phyloP scores from a whole-genome alignment of 2,797 vertebrate genomes.

The Distichodus sexfasciatus region DNA sequence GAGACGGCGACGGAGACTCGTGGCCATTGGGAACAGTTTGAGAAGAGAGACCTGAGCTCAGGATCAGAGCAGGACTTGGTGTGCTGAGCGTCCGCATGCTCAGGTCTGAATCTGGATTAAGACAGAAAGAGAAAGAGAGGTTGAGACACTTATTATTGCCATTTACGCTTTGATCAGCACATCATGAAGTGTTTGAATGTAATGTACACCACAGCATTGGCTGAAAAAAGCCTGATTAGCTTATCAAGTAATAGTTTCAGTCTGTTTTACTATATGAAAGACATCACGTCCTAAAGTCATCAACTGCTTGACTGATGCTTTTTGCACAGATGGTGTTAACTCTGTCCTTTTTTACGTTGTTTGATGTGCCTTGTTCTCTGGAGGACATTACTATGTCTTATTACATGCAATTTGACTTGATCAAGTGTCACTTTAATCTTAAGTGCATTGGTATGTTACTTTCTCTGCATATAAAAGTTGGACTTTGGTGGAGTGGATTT shows the following conservation, averaged over 20 bases:
- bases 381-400: conserved; percentile 40
- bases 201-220: not conserved
- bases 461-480: conserved; percentile 30
- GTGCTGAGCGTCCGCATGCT: conserved; percentile 94
- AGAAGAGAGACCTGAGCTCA: conserved; percentile 77
- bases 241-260: conserved; percentile 12
- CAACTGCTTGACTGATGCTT: conserved; percentile 22
- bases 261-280: not conserved
- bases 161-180: conserved; percentile 17
- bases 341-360: conserved; percentile 46
- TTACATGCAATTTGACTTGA: conserved; percentile 52
- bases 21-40: conserved; percentile 82
- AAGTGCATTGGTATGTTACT: conserved; percentile 35
- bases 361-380: conserved; percentile 48
- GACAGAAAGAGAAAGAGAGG: not conserved
- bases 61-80: conserved; percentile 91
- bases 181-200: not conserved
- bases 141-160: conserved; percentile 1
- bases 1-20: conserved; percentile 78
- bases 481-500: conserved; percentile 33
- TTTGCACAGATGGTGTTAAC: conserved; percentile 24
- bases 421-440: conserved; percentile 61
- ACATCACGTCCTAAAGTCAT: conserved; percentile 32
- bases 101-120: conserved; percentile 83
- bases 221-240: conserved; percentile 3